phyloP scores from a whole-genome alignment of 2,888 invertebrate genomes.

The Hecatera dysodea region DNA sequence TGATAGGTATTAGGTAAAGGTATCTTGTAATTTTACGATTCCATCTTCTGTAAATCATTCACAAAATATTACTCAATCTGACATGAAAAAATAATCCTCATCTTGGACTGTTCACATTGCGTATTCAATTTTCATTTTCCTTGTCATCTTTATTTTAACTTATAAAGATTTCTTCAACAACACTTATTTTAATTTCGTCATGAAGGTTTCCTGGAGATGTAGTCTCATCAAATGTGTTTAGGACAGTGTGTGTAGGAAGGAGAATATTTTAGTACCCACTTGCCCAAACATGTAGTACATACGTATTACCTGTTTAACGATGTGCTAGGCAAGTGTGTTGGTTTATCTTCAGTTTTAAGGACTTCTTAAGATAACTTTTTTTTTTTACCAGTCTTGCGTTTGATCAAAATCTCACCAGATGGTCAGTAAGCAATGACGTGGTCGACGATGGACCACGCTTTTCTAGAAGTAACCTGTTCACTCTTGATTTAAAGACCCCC shows the following conservation, averaged over 20 bases:
- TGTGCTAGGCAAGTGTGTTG: neutral
- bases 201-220: conserved; percentile 1
- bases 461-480: too few species aligned
- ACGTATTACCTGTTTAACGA: neutral
- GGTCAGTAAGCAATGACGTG: neutral
- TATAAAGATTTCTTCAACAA: neutral
- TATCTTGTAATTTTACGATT: neutral
- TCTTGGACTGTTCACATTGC: conserved; percentile 17
- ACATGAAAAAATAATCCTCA: conserved; percentile 26
- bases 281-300: neutral
- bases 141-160: neutral
- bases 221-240: conserved; percentile 26
- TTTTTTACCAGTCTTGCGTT: too few species aligned
- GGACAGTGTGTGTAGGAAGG: conserved; percentile 17
- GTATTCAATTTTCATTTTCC: conserved; percentile 6
- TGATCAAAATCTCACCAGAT: too few species aligned
- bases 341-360: neutral
- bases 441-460: too few species aligned
- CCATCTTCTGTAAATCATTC: conserved; percentile 20
- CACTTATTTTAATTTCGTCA: conserved; percentile 4
- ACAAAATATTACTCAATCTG: conserved; percentile 16
- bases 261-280: conserved; percentile 12
- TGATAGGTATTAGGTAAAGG: too few species aligned
- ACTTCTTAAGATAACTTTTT: neutral
- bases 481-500: too few species aligned